These are phyloP conservation scores for Cancer borealis DNA, from an alignment of 2,888 invertebrate species.

Conservation along the genomic window DNA sequence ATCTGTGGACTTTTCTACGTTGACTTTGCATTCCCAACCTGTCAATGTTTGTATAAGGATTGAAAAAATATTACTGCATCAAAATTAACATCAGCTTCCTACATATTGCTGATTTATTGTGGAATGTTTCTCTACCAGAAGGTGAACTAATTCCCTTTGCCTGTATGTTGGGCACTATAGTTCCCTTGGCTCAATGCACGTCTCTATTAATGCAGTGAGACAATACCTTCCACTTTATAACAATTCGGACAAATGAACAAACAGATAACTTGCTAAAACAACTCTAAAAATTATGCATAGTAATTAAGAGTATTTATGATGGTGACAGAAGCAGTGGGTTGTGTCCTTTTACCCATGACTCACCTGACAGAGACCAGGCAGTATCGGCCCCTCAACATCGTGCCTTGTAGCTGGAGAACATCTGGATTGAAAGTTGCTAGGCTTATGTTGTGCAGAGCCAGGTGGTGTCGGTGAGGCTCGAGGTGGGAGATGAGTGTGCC, in stretches of 20 bases:
- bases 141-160: too few relatives aligned
- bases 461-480: neutral
- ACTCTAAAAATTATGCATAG: neutral
- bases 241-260: neutral
- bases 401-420: constrained; percentile 42
- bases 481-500: constrained; percentile 60
- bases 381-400: constrained; percentile 55
- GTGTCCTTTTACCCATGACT: neutral
- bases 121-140: neutral
- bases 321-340: neutral
- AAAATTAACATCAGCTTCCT: neutral
- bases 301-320: neutral
- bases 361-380: constrained; percentile 68
- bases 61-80: neutral
- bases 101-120: neutral
- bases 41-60: neutral
- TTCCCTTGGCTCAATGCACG: neutral
- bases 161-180: neutral
- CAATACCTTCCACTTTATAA: neutral
- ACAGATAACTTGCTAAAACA: neutral
- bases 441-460: constrained; percentile 47
- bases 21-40: neutral
- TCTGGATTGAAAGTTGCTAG: constrained; percentile 31
- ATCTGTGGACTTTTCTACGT: neutral
- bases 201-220: neutral